Evolutionary conservation across 2,797 vertebrate species (phyloP).

Genomic region (Zalophus californianus): DNA sequence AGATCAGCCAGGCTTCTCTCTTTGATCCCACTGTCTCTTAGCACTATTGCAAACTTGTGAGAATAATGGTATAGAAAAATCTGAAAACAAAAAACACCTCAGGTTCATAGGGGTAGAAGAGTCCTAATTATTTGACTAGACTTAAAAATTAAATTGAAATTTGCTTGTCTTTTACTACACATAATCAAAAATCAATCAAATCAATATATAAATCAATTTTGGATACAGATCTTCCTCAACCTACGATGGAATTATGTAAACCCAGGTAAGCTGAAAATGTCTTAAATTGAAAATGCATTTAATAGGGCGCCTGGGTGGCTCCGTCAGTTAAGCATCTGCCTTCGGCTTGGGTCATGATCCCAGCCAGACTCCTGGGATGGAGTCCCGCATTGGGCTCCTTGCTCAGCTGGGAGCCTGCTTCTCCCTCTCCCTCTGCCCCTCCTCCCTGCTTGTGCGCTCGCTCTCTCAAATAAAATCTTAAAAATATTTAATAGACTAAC

Average conservation of each 20-base stretch:
- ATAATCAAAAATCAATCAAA: conserved; percentile 3
- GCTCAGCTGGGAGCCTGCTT: not conserved
- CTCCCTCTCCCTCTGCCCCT: too few relatives aligned
- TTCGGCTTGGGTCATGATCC: too few relatives aligned
- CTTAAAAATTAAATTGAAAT: not conserved
- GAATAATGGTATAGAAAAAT: conserved; percentile 6
- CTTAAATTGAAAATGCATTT: not conserved
- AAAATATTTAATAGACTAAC: not conserved
- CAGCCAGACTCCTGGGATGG: too few relatives aligned
- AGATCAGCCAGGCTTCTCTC: not conserved
- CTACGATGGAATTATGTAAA: not conserved
- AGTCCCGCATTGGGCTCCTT: too few relatives aligned
- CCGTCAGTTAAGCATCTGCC: too few relatives aligned
- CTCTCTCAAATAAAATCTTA: not conserved
- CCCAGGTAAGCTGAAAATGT: not conserved
- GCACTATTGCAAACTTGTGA: not conserved
- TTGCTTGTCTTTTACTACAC: not conserved
- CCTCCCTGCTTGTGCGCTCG: not conserved
- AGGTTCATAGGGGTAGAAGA: not conserved
- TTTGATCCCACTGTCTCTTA: not conserved
- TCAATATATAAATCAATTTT: not conserved
- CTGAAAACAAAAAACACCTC: not conserved
- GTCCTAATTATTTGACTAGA: conserved; percentile 16
- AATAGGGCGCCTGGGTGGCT: too few relatives aligned
- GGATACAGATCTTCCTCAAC: not conserved